Evolutionary conservation across 2,888 invertebrate species (phyloP), one percentile per base, ranked within the genome.

Genomic region (Hemithea aestivaria): DNA sequence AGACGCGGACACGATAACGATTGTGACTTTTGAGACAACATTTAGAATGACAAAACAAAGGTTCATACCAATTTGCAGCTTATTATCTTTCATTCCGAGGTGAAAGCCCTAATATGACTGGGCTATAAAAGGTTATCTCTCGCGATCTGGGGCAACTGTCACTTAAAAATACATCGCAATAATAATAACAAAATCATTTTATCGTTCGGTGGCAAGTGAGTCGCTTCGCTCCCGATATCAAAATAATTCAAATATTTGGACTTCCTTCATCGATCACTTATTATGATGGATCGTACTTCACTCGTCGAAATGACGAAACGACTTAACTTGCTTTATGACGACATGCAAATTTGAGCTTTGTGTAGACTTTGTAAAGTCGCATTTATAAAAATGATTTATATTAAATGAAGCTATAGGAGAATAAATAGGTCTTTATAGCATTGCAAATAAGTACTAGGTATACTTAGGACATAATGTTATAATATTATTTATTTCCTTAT

Each of bases 231-330:
- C 38, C 45, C 45, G 49, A 51, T 53, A 53, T 46, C 50, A 46
- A 50, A 53, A 48, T 50, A 83, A 81, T 80, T 82, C 82, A 82
- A 84, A 83, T 83, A 84, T 84, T 83, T 82, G 73, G 73, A 73
- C 74, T 77, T 69, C 70, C 57, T 51, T 75, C 81, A 83, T 85
- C 84, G 74, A 84, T 85, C 84, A 84, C 74, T 76, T 74, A 70
- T 64, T 70, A 79, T 84, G 84, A 84, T 83, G 66, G 83, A 85
- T 85, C 67, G 69, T 66, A 62, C 66, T 70, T 70, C 60, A 58
- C 58, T 48, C 46, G 35, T 7, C n/a, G 30, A 9, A 34, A 21
- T 31, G 25, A 29, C 16, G 42, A 43, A 71, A 66, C 31, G 51
- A 7, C 53, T 0, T 53, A 71, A 57, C 16, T 41, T 9, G 27